A percentile compares a stretch with the other conserved stretches of the same genome.
These are phyloP conservation scores for Catharus ustulatus DNA, from an alignment of 2,797 vertebrate genomes.

Conservation along the genomic window DNA sequence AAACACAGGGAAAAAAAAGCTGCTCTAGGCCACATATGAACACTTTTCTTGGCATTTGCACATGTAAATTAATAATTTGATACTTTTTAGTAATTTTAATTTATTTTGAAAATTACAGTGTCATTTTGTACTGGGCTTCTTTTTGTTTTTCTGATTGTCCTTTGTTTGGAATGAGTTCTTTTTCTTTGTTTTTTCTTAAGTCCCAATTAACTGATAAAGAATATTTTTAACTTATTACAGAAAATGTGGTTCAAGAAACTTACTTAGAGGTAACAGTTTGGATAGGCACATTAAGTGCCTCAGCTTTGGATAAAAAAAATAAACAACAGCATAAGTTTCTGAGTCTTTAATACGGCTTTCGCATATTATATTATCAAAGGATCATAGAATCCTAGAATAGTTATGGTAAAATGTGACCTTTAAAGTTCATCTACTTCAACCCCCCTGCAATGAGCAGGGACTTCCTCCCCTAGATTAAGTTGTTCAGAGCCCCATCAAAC, in stretches of 20 bases:
- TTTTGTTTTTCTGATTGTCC: not conserved
- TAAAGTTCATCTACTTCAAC: not conserved
- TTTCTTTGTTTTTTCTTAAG: not conserved
- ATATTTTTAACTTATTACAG: not conserved
- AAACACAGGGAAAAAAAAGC: not conserved
- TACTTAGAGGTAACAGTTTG: not conserved
- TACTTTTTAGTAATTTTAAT: not conserved
- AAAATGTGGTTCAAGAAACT: not conserved
- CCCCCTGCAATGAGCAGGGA: not conserved
- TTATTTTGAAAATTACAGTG: not conserved
- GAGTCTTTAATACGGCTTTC: not conserved
- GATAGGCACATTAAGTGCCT: not conserved
- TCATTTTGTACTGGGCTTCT: too few species aligned
- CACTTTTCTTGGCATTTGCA: not conserved
- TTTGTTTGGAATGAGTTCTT: not conserved
- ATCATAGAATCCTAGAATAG: not conserved
- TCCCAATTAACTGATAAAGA: not conserved
- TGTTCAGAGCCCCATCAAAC: not conserved
- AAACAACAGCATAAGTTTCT: not conserved
- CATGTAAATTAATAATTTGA: not conserved
- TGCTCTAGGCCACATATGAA: not conserved
- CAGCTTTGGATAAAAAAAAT: not conserved
- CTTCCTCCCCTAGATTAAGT: not conserved
- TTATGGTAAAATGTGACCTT: not conserved
- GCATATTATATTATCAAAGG: not conserved